These are phyloP conservation scores for Ophioninae sp. DNA, from an alignment of 2,888 invertebrate genomes.

Conservation along the genomic window DNA sequence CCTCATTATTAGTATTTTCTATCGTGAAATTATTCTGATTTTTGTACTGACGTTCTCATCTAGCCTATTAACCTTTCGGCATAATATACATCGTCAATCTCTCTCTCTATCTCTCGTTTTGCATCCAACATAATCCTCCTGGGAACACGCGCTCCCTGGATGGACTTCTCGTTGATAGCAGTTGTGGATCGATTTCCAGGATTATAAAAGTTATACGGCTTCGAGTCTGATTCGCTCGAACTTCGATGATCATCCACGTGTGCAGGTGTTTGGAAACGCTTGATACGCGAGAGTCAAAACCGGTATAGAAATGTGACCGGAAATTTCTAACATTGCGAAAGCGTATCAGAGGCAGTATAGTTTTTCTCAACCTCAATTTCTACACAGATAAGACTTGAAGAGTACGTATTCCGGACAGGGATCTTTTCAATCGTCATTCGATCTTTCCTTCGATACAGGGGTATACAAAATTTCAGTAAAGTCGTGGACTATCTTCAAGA, in stretches of 20 bases:
- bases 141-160: slow-evolving; percentile 53
- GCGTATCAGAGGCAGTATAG: too few relatives aligned
- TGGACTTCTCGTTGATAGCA: slow-evolving; percentile 58
- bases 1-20: too few relatives aligned
- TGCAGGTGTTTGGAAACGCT: neutral
- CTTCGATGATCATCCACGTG: neutral
- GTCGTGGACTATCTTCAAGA: slow-evolving; percentile 13
- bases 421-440: neutral
- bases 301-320: too few relatives aligned
- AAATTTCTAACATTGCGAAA: too few relatives aligned
- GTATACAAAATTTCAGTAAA: slow-evolving; percentile 5
- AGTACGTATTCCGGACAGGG: too few relatives aligned
- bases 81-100: too few relatives aligned
- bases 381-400: too few relatives aligned
- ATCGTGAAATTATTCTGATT: too few relatives aligned
- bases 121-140: slow-evolving; percentile 57
- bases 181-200: slow-evolving; percentile 41
- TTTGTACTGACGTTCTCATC: too few relatives aligned
- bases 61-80: too few relatives aligned
- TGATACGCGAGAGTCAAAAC: neutral
- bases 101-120: slow-evolving; percentile 8
- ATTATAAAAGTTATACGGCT: slow-evolving; percentile 50
- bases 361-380: too few relatives aligned
- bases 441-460: neutral
- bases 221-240: slow-evolving; percentile 31